Conservation (phyloP, 2,888 invertebrate genomes). For the Agonopterix subpropinquella region DNA sequence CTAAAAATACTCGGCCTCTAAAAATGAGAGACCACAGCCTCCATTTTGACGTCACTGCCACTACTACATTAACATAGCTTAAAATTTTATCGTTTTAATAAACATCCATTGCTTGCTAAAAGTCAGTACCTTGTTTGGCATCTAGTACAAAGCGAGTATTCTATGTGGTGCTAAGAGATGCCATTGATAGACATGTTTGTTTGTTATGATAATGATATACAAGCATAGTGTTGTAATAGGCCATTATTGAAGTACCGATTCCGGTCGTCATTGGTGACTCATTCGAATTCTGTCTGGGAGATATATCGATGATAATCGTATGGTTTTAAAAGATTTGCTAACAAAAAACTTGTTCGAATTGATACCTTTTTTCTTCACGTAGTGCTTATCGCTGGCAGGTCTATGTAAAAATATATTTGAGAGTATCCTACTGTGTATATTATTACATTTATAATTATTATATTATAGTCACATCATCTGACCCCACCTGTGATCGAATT, state of each 20-base stretch:
- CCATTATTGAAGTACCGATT: constrained; percentile 29
- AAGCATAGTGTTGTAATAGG: constrained; percentile 38
- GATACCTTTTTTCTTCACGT: no score
- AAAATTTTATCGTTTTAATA: neutral
- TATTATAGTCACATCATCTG: no score
- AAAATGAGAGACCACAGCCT: constrained; percentile 25
- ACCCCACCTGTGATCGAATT: no score
- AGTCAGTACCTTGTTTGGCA: neutral
- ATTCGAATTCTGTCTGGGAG: constrained; percentile 11
- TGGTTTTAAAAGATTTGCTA: no score
- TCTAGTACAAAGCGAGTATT: constrained; percentile 12
- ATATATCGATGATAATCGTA: no score
- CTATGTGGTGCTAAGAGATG: neutral
- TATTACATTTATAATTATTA: no score
- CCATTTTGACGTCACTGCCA: constrained; percentile 28
- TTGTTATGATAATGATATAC: constrained; percentile 18
- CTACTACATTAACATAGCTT: neutral
- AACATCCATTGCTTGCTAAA: neutral
- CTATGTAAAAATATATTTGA: no score
- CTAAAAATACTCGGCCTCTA: constrained; percentile 19
- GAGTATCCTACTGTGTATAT: no score
- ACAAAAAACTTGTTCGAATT: no score
- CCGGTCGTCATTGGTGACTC: constrained; percentile 37
- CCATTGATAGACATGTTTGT: constrained; percentile 5
- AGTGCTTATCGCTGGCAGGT: no score